A percentile compares a stretch with the other conserved stretches of the same genome.
Evolutionary conservation across 1,140 invertebrate genomes (phyloP).

Genomic region (Diuraphis noxia): DNA sequence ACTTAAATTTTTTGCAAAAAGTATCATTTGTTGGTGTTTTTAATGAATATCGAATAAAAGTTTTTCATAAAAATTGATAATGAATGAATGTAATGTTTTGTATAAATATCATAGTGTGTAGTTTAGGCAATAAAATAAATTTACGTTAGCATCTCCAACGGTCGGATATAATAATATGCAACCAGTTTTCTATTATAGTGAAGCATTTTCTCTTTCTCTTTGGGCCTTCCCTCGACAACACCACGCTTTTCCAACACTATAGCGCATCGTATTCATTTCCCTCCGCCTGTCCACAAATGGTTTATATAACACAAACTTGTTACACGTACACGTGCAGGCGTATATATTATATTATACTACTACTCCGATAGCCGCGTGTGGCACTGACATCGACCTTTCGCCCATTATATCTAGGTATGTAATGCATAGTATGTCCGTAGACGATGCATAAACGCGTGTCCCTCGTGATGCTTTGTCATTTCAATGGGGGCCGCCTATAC

Average conservation of each 20-base stretch:
- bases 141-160: neutral
- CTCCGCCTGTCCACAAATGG: neutral
- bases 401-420: neutral
- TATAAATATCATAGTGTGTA: neutral
- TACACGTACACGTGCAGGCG: neutral
- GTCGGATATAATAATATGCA: neutral
- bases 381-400: conserved; percentile 13
- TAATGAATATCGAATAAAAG: neutral
- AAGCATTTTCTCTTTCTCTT: neutral
- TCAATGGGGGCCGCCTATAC: neutral
- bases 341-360: neutral
- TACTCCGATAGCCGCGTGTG: neutral
- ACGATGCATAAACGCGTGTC: neutral
- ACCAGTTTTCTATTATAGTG: conserved; percentile 1
- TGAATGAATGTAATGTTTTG: neutral
- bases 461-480: neutral
- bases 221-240: neutral
- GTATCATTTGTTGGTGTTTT: neutral
- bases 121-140: neutral
- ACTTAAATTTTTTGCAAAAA: neutral
- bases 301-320: conserved; percentile 21
- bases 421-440: neutral
- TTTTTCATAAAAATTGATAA: neutral
- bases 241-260: neutral
- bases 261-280: neutral